Evolutionary conservation across 2,888 invertebrate species (phyloP).

Genomic region (Himalopsyche tibetana): DNA sequence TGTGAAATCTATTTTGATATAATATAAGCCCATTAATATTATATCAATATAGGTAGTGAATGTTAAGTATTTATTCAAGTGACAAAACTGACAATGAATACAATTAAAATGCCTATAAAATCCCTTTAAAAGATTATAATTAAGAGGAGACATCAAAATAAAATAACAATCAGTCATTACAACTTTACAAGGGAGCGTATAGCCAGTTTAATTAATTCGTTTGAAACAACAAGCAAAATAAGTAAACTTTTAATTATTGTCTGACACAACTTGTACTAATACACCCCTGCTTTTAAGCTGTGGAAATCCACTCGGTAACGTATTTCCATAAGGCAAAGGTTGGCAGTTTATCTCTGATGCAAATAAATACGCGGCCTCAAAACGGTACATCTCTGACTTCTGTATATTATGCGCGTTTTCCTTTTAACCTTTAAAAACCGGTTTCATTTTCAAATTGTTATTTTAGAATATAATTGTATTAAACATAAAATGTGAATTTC

Average conservation of each 20-base stretch:
- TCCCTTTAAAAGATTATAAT: no score
- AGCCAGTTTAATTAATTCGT: conserved; percentile 32
- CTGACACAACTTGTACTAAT: conserved; percentile 24
- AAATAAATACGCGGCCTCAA: conserved; percentile 46
- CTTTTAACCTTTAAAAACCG: conserved; percentile 16
- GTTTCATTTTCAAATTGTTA: no score
- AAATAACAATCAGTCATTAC: conserved; percentile 22
- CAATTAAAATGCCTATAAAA: no score
- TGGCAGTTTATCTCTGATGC: conserved; percentile 58
- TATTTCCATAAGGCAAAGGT: conserved; percentile 52
- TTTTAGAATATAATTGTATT: no score
- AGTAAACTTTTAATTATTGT: conserved; percentile 40
- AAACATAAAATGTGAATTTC: no score
- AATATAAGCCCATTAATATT: no score
- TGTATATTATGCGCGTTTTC: conserved; percentile 19
- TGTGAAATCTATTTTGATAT: no score
- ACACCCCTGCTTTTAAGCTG: conserved; percentile 38
- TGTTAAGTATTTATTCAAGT: no score
- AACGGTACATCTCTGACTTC: conserved; percentile 38
- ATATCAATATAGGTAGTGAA: no score
- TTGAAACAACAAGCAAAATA: conserved; percentile 35
- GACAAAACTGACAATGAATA: no score
- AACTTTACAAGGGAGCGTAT: background rate
- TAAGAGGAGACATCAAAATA: background rate
- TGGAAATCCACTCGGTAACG: conserved; percentile 35